Evolutionary conservation across 2,888 invertebrate species (phyloP).

Genomic region (Meandrusa payeni): DNA sequence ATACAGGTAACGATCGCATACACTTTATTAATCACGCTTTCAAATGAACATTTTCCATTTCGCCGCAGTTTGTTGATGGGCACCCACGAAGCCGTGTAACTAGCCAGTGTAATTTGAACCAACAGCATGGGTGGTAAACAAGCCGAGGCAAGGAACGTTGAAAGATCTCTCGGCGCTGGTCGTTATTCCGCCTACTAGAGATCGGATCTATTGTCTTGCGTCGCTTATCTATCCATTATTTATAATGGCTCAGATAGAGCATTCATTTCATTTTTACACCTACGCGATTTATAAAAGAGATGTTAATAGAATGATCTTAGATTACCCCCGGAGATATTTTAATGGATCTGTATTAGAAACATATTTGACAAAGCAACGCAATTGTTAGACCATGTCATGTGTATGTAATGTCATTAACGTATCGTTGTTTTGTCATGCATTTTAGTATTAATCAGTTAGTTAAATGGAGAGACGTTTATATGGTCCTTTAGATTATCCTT

Average conservation of each 20-base stretch:
- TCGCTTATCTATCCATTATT: conserved; percentile 68
- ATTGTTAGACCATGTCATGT: background rate
- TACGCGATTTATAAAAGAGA: conserved; percentile 40
- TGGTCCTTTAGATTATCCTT: too few relatives aligned
- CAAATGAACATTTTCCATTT: conserved; percentile 36
- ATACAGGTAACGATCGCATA: conserved; percentile 6
- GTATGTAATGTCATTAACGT: too few relatives aligned
- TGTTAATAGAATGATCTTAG: conserved; percentile 24
- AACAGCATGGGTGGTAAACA: background rate
- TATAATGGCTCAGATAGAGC: conserved; percentile 65
- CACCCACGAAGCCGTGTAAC: conserved; percentile 43
- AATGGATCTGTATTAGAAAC: conserved; percentile 20
- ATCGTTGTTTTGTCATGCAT: too few relatives aligned
- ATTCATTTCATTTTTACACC: conserved; percentile 55
- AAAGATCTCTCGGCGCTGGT: background rate
- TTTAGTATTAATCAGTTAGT: too few relatives aligned
- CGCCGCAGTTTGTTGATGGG: conserved; percentile 43
- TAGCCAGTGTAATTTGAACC: conserved; percentile 9
- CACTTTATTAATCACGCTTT: conserved; percentile 41
- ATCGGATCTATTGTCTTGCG: conserved; percentile 64
- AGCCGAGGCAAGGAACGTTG: background rate
- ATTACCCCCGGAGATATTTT: conserved; percentile 18
- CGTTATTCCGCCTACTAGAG: conserved; percentile 41
- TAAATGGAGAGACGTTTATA: too few relatives aligned
- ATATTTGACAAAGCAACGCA: conserved; percentile 12